Base-by-base conservation (phyloP, 2,113 vertebrate species). In the Nothobranchius furzeri region DNA sequence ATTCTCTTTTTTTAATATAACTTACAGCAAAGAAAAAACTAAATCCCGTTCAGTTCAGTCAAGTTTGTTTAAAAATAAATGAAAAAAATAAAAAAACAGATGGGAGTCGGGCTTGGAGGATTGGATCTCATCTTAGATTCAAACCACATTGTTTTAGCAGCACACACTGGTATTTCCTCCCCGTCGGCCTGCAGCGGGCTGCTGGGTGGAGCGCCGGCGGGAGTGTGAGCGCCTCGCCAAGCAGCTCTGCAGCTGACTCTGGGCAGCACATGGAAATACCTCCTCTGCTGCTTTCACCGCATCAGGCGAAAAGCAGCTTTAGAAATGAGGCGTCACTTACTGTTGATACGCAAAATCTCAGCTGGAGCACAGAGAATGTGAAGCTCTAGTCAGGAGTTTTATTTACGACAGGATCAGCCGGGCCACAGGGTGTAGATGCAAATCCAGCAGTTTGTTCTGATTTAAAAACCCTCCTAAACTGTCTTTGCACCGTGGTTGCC, bases 61-160 rank as follows among this genome's bases (percentile, higher is more conserved):
- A 7, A 40, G 37, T 40, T 40, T 40, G 9, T 40, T 40, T 7
- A 40, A 40, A 30, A 9, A 40, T 40, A 40, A 40, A 9, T 40
- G 6, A 40, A 6, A 40, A 40, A 40, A 30, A 20, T 20, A 30
- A 30, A 30, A 30, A 42, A 42, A 42, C 40, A 42, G 10, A 3
- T 11, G 7, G n/a, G 20, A 37, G 15, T 12, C 43, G 53, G 8
- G 55, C 42, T 83, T 64, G 61, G 51, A 64, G 73, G 60, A 58
- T 59, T 55, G 5, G 11, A 55, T 66, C 59, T 36, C 60, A 74
- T 76, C 37, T 40, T 67, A 64, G 76, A 84, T 82, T 84, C 35
- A 82, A 84, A 80, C 85, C 81, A 83, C 83, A 87, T 84, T 82
- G 82, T 75, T 87, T 76, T n/a, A 80, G 80, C 87, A 87, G 82